Percentiles rank a stretch among this genome's conserved stretches.
phyloP scores from a whole-genome alignment of 2,888 invertebrate species.

The Pristionchus entomophagus region DNA sequence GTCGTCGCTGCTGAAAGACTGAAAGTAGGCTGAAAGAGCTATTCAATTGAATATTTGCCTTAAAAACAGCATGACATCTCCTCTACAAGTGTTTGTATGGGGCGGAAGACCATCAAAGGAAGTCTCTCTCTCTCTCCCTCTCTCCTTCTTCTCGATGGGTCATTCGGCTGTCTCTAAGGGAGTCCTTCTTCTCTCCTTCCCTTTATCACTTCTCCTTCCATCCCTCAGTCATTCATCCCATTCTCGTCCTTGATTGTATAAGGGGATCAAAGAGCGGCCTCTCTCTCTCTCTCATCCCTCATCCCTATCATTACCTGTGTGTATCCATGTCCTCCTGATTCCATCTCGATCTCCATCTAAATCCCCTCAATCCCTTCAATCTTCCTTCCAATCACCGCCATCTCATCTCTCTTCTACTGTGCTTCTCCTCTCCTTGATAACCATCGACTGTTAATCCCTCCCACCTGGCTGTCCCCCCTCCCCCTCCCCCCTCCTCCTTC shows the following conservation, averaged over 20 bases:
- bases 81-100: slow-evolving; percentile 6
- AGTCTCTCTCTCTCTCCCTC: too few species aligned
- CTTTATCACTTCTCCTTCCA: slow-evolving; percentile 19
- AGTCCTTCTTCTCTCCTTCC: too few species aligned
- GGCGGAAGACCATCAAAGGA: slow-evolving; percentile 76
- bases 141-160: slow-evolving; percentile 33
- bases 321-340: slow-evolving; percentile 7
- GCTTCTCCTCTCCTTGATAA: slow-evolving; percentile 28
- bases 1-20: too few species aligned
- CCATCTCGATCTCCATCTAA: not conserved
- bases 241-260: slow-evolving; percentile 16
- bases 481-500: too few species aligned
- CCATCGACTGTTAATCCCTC: slow-evolving; percentile 31
- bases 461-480: too few species aligned
- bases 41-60: too few species aligned
- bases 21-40: too few species aligned
- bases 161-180: slow-evolving; percentile 27
- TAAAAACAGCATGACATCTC: slow-evolving; percentile 31
- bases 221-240: not conserved
- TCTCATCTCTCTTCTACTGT: slow-evolving; percentile 7
- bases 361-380: too few species aligned
- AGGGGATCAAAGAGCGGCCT: slow-evolving; percentile 25
- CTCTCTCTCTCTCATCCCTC: slow-evolving; percentile 38
- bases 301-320: slow-evolving; percentile 36
- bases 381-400: slow-evolving; percentile 18